Percentiles rank a stretch among this genome's conserved stretches.
Evolutionary conservation across 2,888 invertebrate genomes (phyloP).

Genomic region (Phalera bucephala): DNA sequence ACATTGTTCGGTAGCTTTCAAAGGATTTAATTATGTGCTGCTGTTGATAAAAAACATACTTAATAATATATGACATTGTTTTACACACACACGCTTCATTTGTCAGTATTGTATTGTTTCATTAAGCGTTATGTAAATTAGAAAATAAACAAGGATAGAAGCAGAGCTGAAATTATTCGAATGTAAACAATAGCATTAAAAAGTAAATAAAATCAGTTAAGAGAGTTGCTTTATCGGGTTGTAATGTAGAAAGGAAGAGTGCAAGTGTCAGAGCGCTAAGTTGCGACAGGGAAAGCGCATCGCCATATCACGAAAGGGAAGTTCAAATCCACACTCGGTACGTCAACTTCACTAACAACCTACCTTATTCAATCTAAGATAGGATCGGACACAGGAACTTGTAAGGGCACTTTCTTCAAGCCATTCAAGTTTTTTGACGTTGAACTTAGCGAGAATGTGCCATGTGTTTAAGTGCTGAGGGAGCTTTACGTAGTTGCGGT

Average conservation of each 20-base stretch:
- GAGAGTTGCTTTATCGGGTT: neutral
- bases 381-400: conserved; percentile 57
- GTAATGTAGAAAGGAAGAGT: conserved; percentile 79
- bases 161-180: neutral
- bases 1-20: conserved; percentile 31
- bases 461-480: conserved; percentile 32
- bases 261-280: conserved; percentile 68
- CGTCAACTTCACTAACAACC: conserved; percentile 55
- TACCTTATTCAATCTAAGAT: conserved; percentile 59
- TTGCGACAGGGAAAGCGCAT: conserved; percentile 74
- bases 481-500: conserved; percentile 47
- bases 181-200: neutral
- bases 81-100: neutral
- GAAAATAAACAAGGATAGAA: neutral
- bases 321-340: conserved; percentile 63
- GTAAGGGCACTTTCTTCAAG: conserved; percentile 68
- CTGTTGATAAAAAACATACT: conserved; percentile 14
- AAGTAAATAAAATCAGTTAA: neutral
- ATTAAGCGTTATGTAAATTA: neutral
- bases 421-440: conserved; percentile 58
- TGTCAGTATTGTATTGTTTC: neutral
- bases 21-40: conserved; percentile 29
- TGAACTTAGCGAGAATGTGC: conserved; percentile 31
- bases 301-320: conserved; percentile 76
- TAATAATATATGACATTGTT: neutral